Evolutionary conservation across 1,140 invertebrate genomes (phyloP).

Genomic region (Caenorhabditis briggsae): DNA sequence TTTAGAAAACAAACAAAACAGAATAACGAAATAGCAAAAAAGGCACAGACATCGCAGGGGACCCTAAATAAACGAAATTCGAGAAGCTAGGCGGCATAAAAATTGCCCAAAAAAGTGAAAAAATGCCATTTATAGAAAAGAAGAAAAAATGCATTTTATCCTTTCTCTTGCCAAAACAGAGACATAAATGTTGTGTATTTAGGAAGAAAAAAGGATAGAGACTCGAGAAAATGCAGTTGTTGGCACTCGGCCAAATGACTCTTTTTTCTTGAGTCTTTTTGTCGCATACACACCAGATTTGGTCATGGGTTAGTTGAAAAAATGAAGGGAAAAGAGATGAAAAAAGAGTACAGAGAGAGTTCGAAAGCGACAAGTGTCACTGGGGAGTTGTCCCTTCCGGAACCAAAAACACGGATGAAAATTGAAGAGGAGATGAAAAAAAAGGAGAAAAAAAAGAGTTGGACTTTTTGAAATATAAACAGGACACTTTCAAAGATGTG

Average conservation of each 20-base stretch:
- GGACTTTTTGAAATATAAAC: conserved; percentile 23
- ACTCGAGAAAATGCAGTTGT: conserved; percentile 41
- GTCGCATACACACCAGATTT: conserved; percentile 52
- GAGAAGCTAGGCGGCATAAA: conserved; percentile 45
- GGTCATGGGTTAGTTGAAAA: conserved; percentile 51
- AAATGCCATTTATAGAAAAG: conserved; percentile 51
- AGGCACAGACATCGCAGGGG: conserved; percentile 8
- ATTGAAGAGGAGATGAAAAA: conserved; percentile 3
- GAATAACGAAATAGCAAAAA: conserved; percentile 31
- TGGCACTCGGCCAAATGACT: conserved; percentile 50
- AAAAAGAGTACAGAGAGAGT: neutral
- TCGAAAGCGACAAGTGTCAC: conserved; percentile 48
- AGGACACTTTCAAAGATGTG: neutral
- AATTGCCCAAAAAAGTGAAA: conserved; percentile 10
- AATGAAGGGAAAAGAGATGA: conserved; percentile 16
- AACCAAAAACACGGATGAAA: conserved; percentile 19
- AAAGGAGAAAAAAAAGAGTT: neutral
- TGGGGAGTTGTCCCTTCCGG: conserved; percentile 46
- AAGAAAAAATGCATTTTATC: conserved; percentile 40
- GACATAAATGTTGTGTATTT: conserved; percentile 43
- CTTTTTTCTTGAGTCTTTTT: conserved; percentile 49
- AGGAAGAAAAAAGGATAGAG: conserved; percentile 40
- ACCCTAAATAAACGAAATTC: conserved; percentile 51
- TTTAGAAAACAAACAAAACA: conserved; percentile 10
- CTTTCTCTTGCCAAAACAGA: conserved; percentile 49